Base-by-base conservation (phyloP, 2,888 invertebrate genomes). In the Stratiomys singularior region DNA sequence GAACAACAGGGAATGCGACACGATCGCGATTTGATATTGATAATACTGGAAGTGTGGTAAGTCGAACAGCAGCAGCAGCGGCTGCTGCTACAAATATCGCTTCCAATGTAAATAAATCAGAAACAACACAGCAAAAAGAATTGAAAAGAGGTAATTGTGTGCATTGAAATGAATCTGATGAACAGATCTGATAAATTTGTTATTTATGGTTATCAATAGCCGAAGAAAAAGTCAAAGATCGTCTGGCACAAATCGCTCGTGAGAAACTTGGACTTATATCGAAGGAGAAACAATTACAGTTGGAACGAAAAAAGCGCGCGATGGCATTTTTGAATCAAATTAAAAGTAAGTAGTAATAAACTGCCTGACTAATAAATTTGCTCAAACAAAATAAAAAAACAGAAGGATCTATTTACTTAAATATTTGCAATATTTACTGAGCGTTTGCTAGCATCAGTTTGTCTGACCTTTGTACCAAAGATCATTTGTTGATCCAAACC, bases 221-320 rank as follows among this genome's bases (percentile, higher is more conserved):
- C 5, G 91, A 91, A 81, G 90, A 91, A 80, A 89, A 89, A 77
- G 87, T 90, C 0, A 91, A 89, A 82, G 91, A 91, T 80, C 90
- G 90, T 82, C 82, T 91, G 78, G 89, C 89, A 80, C 84, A 89
- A 81, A 88, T 89, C 79, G 88, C 93, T 79, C 82, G 90, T 82
- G 88, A 92, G 85, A 86, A 91, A 86, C 83, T 92, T 82, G 89
- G 90, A 81, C 84, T 90, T 83, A 85, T 88, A 84, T 84, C 88
- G 82, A 86, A 89, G 82, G 90, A 91, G 83, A 87, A 90, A 81
- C 85, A 88, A 80, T 83, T 93, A 78, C 93, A 94, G 83, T 83
- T 91, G 81, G 95, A 95, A 84, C 88, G 96, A 0, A 93, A 95
- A 81, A 91, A 92, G 28, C 93, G 94, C 82, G 96, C 96, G 0